Percentiles rank a stretch among this genome's conserved stretches.
Evolutionary conservation across 2,113 vertebrate genomes (phyloP).

Genomic region (Vimba vimba): DNA sequence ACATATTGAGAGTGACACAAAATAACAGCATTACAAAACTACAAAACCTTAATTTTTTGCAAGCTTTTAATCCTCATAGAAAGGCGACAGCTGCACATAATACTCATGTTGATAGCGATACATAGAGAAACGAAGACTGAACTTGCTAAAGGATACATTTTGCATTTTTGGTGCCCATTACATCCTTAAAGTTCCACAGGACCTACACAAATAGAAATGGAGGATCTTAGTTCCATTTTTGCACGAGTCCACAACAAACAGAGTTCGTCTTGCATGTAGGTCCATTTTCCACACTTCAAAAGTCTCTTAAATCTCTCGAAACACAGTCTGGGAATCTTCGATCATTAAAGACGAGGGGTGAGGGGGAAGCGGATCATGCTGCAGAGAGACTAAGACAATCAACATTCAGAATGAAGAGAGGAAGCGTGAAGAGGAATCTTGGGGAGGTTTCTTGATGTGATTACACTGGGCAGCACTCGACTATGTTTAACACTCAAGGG

Average conservation of each 20-base stretch:
- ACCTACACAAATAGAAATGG: slow-evolving; percentile 13
- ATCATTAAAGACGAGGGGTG: background rate
- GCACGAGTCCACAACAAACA: background rate
- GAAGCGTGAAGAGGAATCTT: slow-evolving; percentile 52
- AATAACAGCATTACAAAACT: slow-evolving; percentile 14
- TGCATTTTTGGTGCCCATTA: background rate
- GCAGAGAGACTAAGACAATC: slow-evolving; percentile 18
- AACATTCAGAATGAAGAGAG: slow-evolving; percentile 45
- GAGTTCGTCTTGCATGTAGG: background rate
- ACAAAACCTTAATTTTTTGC: slow-evolving; percentile 1
- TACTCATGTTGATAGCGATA: background rate
- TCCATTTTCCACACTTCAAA: background rate
- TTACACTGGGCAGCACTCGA: slow-evolving; percentile 27
- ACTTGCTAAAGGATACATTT: background rate
- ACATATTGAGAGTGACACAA: slow-evolving; percentile 26
- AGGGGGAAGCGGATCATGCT: background rate
- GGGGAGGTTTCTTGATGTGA: slow-evolving; percentile 50
- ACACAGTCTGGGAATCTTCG: background rate
- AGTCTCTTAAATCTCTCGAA: slow-evolving; percentile 4
- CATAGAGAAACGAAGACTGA: background rate
- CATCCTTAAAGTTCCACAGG: background rate
- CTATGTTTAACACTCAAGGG: slow-evolving; percentile 54
- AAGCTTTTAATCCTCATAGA: slow-evolving; percentile 18
- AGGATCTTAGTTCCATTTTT: background rate
- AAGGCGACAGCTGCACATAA: slow-evolving; percentile 5